A percentile compares a stretch with the other conserved stretches of the same genome.
These are phyloP conservation scores for Lates japonicus DNA, from an alignment of 2,797 vertebrate species.

Conservation along the genomic window DNA sequence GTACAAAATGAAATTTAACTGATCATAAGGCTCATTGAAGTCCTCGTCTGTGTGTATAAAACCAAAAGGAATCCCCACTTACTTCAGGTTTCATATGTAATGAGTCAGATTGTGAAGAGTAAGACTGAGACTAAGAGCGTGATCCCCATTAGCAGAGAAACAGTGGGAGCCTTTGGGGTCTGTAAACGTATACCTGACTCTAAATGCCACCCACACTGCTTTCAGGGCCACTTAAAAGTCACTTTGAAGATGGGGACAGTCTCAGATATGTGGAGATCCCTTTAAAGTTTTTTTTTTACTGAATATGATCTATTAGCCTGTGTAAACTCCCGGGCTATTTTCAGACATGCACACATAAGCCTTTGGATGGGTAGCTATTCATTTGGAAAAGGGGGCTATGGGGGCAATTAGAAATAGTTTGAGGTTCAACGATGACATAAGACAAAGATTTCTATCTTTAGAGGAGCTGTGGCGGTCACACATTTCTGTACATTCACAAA, in stretches of 20 bases:
- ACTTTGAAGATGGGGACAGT: constrained; percentile 72
- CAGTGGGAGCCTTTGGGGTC: constrained; percentile 69
- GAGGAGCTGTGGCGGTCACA: constrained; percentile 83
- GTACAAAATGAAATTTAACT: background rate
- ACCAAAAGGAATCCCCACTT: constrained; percentile 33
- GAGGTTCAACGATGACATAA: constrained; percentile 86
- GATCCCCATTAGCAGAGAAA: constrained; percentile 62
- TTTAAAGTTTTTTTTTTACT: constrained; percentile 63
- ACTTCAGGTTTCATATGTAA: constrained; percentile 49
- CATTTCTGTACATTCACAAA: constrained; percentile 89
- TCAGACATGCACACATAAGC: constrained; percentile 78
- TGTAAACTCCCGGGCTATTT: constrained; percentile 82
- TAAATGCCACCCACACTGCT: constrained; percentile 76
- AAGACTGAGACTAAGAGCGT: constrained; percentile 59
- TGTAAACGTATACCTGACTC: constrained; percentile 76
- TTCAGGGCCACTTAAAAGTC: constrained; percentile 76
- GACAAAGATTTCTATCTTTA: constrained; percentile 88
- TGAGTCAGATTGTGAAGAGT: constrained; percentile 68
- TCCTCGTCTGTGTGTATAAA: constrained; percentile 12
- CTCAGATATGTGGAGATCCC: constrained; percentile 59
- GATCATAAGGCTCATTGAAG: background rate
- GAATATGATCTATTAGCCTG: constrained; percentile 78
- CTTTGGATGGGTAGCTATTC: constrained; percentile 81
- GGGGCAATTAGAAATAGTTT: constrained; percentile 86
- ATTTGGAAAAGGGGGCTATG: constrained; percentile 82